Base-by-base conservation (phyloP, 1,140 invertebrate genomes). In the Cylas formicarius region DNA sequence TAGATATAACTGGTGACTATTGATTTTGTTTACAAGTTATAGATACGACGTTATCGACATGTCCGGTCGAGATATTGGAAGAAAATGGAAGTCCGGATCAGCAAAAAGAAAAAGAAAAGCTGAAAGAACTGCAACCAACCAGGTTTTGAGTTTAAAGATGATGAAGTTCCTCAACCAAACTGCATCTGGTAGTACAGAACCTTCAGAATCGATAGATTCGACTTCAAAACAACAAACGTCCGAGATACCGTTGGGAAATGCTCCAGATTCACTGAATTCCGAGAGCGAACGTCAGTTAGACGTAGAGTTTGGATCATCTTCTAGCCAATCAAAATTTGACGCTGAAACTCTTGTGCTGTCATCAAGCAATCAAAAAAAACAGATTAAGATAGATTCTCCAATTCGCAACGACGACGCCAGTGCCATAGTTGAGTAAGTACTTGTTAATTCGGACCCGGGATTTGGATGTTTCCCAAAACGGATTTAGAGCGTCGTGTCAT, bases 401-500 rank as follows among this genome's bases (percentile, higher is more conserved):
- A 45, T 45, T 45, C 13, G 43, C 43, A 45, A 35, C 43, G 41
- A 24, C 20, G 44, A 45, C 22, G 22, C 44, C 10, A 47, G 44
- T 31, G 37, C 6, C 24, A 21, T 26, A 44, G 24, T 44, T 47
- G 22, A 47, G 27, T 39, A 47, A 47, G 44, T 44, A 47, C 27
- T 47, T 27, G 38, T 16, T 47, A 42, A 21, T 47, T 47, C 19
- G 10, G 44, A 47, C 42, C 44, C 44, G 16, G 44, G 44, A 47
- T 48, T 40, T 45, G 31, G 38, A 18, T 33, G 47, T 22, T 53
- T 33, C 42, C 51, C 42, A 53, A 46, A 53, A 36, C 51, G 34
- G 48, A 53, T 50, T 10, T 34, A 23, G 47, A 51, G 47, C 51
- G 35, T 50, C 48, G 20, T 53, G 51, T 46, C 23, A 50, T 53